Percentiles rank a stretch among this genome's conserved stretches.
phyloP scores from a whole-genome alignment of 2,797 vertebrate genomes.

The Clarias pachynema region DNA sequence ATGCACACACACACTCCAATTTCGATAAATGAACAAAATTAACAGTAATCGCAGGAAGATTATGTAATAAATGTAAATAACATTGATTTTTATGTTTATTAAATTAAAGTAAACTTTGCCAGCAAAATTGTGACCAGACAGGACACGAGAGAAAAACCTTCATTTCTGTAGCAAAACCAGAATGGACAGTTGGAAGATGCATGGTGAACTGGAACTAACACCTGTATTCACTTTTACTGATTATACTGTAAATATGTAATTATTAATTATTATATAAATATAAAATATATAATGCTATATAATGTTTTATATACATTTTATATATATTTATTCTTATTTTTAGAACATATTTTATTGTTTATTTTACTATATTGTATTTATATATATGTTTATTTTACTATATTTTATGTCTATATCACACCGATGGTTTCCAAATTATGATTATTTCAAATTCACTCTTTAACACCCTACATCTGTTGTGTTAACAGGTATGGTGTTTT shows the following conservation, averaged over 20 bases:
- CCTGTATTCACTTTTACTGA: not conserved
- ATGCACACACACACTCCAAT: not conserved
- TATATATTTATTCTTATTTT: not conserved
- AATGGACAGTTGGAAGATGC: not conserved
- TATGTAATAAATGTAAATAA: constrained; percentile 25
- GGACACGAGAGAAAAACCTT: not conserved
- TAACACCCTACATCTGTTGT: not conserved
- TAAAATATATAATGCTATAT: not conserved
- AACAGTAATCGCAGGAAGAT: not conserved
- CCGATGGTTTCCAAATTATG: not conserved
- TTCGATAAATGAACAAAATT: constrained; percentile 8
- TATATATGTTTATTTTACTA: not conserved
- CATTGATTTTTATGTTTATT: constrained; percentile 7
- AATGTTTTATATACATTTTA: not conserved
- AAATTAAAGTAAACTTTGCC: not conserved
- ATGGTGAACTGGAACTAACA: not conserved
- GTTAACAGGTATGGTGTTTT: not conserved
- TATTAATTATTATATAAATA: no score
- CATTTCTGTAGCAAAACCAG: not conserved
- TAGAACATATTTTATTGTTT: not conserved
- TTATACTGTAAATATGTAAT: not conserved
- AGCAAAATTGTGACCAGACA: not conserved
- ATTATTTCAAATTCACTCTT: not conserved
- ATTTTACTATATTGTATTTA: not conserved
- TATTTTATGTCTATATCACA: not conserved